A percentile compares a stretch with the other conserved stretches of the same genome.
Evolutionary conservation across 2,797 vertebrate genomes (phyloP).

Genomic region (Danio jaintianensis): DNA sequence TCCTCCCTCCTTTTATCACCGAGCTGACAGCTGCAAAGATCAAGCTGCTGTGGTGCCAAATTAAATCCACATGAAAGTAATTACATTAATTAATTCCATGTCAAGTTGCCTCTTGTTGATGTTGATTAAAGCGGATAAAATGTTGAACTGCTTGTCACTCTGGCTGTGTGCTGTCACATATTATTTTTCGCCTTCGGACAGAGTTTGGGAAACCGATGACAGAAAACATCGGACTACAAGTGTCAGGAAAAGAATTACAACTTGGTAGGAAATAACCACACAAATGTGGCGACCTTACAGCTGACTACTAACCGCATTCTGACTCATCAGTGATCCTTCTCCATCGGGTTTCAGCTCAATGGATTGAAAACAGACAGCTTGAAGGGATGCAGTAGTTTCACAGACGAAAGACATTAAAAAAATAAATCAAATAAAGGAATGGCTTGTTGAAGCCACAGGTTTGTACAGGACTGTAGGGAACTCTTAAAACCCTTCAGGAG

Average conservation of each 20-base stretch:
- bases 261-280: slow-evolving; percentile 4
- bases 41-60: slow-evolving; percentile 57
- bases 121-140: slow-evolving; percentile 61
- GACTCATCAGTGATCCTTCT: slow-evolving; percentile 13
- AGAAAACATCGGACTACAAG: slow-evolving; percentile 6
- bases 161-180: slow-evolving; percentile 34
- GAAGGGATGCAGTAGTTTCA: neutral
- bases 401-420: neutral
- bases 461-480: neutral
- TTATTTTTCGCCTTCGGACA: slow-evolving; percentile 30
- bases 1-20: slow-evolving; percentile 39
- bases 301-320: neutral
- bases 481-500: neutral
- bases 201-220: slow-evolving; percentile 28
- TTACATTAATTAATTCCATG: slow-evolving; percentile 66
- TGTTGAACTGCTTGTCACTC: slow-evolving; percentile 43
- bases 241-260: slow-evolving; percentile 3
- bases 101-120: slow-evolving; percentile 60
- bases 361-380: neutral
- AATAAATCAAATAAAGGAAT: neutral
- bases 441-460: neutral
- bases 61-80: slow-evolving; percentile 63
- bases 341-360: neutral
- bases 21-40: slow-evolving; percentile 61
- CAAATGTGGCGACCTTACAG: neutral